Evolutionary conservation across 2,888 invertebrate species (phyloP).

Genomic region (Eustalomyia histrio): DNA sequence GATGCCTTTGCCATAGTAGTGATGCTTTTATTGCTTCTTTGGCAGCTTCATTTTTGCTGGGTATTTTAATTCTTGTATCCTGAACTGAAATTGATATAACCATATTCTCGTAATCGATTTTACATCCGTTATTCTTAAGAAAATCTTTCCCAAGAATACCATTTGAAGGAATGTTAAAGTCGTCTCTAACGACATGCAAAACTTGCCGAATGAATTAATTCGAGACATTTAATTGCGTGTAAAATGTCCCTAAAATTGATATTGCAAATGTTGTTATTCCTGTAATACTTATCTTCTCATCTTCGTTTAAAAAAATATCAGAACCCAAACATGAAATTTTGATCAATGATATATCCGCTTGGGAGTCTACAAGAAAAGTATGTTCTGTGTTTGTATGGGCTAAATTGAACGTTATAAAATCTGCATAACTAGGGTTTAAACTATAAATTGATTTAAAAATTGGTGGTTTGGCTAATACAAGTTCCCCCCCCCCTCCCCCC

Average conservation of each 20-base stretch:
- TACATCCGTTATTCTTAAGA: background rate
- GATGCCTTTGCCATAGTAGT: too few relatives aligned
- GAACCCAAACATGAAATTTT: background rate
- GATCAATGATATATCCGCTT: too few relatives aligned
- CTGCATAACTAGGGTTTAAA: too few relatives aligned
- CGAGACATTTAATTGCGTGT: slow-evolving; percentile 1
- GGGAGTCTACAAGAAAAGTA: slow-evolving; percentile 6
- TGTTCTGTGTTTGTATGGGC: too few relatives aligned
- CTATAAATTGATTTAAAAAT: slow-evolving; percentile 4
- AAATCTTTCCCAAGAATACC: slow-evolving; percentile 2
- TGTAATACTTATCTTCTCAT: slow-evolving; percentile 13
- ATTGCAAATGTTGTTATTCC: slow-evolving; percentile 17
- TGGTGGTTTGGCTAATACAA: background rate
- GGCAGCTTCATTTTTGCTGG: too few relatives aligned
- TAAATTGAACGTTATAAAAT: too few relatives aligned
- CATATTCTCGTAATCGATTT: slow-evolving; percentile 13
- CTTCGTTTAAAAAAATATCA: background rate
- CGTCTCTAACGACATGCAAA: too few relatives aligned
- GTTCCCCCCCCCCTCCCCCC: too few relatives aligned
- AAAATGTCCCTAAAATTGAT: slow-evolving; percentile 1
- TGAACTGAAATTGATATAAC: slow-evolving; percentile 1
- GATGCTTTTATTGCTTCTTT: too few relatives aligned
- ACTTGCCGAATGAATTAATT: background rate
- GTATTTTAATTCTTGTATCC: slow-evolving; percentile 5
- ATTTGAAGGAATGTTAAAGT: too few relatives aligned